phyloP scores from a whole-genome alignment of 1,140 invertebrate species.

The Ditylenchus dipsaci region DNA sequence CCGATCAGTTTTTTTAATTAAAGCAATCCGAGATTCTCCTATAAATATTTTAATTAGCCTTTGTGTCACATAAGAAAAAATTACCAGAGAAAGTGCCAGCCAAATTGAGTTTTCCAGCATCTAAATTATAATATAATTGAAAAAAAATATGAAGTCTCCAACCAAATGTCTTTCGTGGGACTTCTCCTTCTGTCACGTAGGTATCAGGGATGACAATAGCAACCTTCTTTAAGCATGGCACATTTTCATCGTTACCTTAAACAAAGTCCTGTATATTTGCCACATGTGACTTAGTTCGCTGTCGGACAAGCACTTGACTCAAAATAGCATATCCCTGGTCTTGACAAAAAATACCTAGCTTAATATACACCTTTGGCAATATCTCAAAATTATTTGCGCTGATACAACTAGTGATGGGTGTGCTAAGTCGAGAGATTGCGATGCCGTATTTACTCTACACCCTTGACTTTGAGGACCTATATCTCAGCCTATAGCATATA shows the following conservation, averaged over 20 bases:
- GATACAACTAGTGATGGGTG: too few relatives aligned
- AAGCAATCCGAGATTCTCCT: constrained; percentile 46
- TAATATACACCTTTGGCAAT: too few relatives aligned
- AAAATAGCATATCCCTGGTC: too few relatives aligned
- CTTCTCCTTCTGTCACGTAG: constrained; percentile 41
- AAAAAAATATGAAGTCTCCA: too few relatives aligned
- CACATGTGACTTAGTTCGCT: too few relatives aligned
- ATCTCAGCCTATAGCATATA: too few relatives aligned
- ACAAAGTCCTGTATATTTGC: constrained; percentile 15
- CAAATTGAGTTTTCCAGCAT: constrained; percentile 47
- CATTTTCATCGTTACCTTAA: constrained; percentile 35
- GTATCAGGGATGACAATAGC: constrained; percentile 47
- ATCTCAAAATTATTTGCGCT: too few relatives aligned
- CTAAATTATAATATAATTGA: neutral
- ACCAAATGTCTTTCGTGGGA: constrained; percentile 38
- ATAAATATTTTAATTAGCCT: neutral
- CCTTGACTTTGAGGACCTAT: too few relatives aligned
- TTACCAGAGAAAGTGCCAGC: constrained; percentile 42
- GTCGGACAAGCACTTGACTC: too few relatives aligned
- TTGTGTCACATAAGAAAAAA: neutral
- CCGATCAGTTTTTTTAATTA: constrained; percentile 45
- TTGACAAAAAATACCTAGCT: too few relatives aligned
- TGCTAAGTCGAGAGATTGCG: too few relatives aligned
- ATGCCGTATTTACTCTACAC: too few relatives aligned
- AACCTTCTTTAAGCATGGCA: constrained; percentile 45